These are phyloP conservation scores for Agapornis canus DNA, from an alignment of 2,797 vertebrate species.

Conservation along the genomic window DNA sequence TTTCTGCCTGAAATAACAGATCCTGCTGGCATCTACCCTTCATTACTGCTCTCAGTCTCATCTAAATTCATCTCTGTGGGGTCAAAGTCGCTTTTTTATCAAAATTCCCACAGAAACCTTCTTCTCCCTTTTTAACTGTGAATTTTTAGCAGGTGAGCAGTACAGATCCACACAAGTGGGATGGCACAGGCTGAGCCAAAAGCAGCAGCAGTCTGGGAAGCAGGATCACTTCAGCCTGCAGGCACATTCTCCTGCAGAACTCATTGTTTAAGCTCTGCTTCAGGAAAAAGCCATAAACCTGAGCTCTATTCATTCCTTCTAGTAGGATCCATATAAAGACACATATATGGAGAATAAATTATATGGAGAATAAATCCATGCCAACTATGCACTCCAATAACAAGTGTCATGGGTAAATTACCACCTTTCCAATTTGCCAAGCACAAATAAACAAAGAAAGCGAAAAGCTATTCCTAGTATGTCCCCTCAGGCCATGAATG, in stretches of 20 bases:
- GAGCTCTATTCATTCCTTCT: not conserved
- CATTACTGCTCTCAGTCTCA: not conserved
- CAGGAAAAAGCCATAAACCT: not conserved
- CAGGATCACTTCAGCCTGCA: slow-evolving; percentile 3
- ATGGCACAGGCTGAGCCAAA: slow-evolving; percentile 34
- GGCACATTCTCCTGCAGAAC: not conserved
- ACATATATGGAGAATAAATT: not conserved
- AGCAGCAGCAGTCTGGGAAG: slow-evolving; percentile 28
- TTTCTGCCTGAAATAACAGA: slow-evolving; percentile 45
- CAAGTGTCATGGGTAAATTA: slow-evolving; percentile 11
- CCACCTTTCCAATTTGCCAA: slow-evolving; percentile 38
- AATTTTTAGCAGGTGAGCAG: slow-evolving; percentile 50
- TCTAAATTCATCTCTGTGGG: slow-evolving; percentile 12
- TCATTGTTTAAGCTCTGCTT: not conserved
- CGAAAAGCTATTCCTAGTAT: slow-evolving; percentile 18
- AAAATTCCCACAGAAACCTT: slow-evolving; percentile 15
- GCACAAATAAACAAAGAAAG: slow-evolving; percentile 11
- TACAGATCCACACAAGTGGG: slow-evolving; percentile 17
- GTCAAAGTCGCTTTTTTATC: not conserved
- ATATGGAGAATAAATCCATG: slow-evolving; percentile 6
- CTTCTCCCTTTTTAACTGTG: slow-evolving; percentile 18
- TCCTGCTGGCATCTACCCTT: not conserved
- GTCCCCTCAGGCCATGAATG: not conserved
- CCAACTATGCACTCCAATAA: not conserved
- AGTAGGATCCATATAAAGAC: not conserved